Evolutionary conservation across 2,113 vertebrate species (phyloP).

Genomic region (Ceyx melanurus): DNA sequence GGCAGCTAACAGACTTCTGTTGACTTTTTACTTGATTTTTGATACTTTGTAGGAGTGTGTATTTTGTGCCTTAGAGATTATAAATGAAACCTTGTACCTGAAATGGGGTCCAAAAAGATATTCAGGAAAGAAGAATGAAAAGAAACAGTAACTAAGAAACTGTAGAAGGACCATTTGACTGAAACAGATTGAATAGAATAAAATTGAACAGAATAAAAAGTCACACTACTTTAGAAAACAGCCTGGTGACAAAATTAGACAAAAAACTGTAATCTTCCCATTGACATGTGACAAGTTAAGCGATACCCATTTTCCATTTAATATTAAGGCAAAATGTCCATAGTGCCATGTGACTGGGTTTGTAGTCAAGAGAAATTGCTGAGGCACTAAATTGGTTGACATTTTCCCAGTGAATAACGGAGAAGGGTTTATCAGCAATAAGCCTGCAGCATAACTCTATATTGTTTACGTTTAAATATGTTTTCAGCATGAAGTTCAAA

Average conservation of each 20-base stretch:
- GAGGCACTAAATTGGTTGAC: neutral
- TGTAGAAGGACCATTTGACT: neutral
- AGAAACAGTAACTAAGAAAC: neutral
- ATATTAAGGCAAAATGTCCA: neutral
- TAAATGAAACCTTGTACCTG: neutral
- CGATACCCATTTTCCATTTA: neutral
- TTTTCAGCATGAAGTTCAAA: neutral
- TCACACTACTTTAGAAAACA: neutral
- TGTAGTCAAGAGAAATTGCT: neutral
- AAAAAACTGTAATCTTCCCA: neutral
- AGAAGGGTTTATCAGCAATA: neutral
- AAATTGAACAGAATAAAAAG: neutral
- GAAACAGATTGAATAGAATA: neutral
- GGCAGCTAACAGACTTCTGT: neutral
- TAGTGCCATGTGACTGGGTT: neutral
- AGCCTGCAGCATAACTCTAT: rapidly evolving
- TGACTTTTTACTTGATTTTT: neutral
- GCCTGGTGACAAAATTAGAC: neutral
- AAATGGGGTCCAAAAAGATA: neutral
- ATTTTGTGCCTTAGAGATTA: neutral
- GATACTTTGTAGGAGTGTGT: neutral
- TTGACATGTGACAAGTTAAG: neutral
- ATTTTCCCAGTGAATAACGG: neutral
- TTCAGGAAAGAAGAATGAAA: neutral
- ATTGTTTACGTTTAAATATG: neutral